phyloP scores from a whole-genome alignment of 1,140 invertebrate genomes.

The Lordiphosa clarofinis region DNA sequence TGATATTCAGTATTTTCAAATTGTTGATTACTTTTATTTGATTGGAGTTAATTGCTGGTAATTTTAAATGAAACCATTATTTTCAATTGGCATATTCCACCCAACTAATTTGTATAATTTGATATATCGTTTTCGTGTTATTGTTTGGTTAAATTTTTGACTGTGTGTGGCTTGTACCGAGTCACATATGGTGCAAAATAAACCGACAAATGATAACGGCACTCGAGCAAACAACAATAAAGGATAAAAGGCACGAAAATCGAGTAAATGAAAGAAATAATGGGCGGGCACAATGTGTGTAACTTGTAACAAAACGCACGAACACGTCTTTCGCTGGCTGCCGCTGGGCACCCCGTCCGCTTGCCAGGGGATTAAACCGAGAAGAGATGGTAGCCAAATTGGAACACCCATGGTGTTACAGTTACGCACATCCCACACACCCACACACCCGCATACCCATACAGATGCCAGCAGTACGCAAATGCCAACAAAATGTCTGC shows the following conservation, averaged over 20 bases:
- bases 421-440: not conserved
- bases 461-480: constrained; percentile 9
- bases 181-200: constrained; percentile 65
- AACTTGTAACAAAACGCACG: constrained; percentile 61
- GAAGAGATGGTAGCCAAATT: constrained; percentile 5
- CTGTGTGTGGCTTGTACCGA: constrained; percentile 2
- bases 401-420: constrained; percentile 7
- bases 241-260: constrained; percentile 67
- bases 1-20: too few relatives aligned
- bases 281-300: constrained; percentile 62
- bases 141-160: too few relatives aligned
- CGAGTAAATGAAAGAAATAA: constrained; percentile 74
- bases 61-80: too few relatives aligned
- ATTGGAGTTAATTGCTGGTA: too few relatives aligned
- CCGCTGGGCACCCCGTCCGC: constrained; percentile 1
- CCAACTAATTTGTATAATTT: too few relatives aligned
- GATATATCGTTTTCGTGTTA: too few relatives aligned
- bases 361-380: constrained; percentile 7
- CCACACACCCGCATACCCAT: not conserved
- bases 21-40: too few relatives aligned
- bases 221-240: constrained; percentile 76
- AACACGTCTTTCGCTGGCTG: constrained; percentile 8
- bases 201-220: constrained; percentile 75
- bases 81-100: not conserved
- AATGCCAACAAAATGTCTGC: constrained; percentile 42